Conservation (phyloP, 2,888 invertebrate species). For the Congeria kusceri region DNA sequence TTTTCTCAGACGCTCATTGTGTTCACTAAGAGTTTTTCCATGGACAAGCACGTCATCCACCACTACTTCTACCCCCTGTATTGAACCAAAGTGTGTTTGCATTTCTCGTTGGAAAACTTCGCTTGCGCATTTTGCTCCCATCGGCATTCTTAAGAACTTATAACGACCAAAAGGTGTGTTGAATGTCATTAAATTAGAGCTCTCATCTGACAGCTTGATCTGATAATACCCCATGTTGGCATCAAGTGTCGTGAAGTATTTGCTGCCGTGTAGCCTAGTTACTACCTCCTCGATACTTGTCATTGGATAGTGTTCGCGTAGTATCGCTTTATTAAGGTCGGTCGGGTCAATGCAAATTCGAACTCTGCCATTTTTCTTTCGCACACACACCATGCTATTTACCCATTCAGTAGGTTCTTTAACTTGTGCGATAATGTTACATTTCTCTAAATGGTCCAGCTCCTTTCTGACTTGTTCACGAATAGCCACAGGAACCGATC, state of each 20-base stretch:
- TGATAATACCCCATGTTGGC: slow-evolving; percentile 28
- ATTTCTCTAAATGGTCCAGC: too few species aligned
- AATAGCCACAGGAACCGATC: too few species aligned
- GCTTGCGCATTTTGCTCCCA: slow-evolving; percentile 37
- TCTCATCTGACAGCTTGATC: slow-evolving; percentile 14
- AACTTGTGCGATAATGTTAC: too few species aligned
- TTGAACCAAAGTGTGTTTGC: slow-evolving; percentile 32
- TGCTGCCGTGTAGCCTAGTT: slow-evolving; percentile 46
- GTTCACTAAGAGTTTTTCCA: slow-evolving; percentile 3
- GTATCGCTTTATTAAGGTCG: too few species aligned
- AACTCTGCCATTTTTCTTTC: too few species aligned
- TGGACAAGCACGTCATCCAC: slow-evolving; percentile 5
- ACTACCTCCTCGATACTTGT: slow-evolving; percentile 43
- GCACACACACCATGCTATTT: too few species aligned
- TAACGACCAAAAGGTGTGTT: slow-evolving; percentile 46
- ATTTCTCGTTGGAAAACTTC: slow-evolving; percentile 50
- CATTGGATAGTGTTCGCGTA: too few species aligned
- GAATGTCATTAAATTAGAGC: slow-evolving; percentile 6
- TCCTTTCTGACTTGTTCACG: too few species aligned
- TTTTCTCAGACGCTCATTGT: slow-evolving; percentile 4
- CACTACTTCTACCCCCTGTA: slow-evolving; percentile 45
- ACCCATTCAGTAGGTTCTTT: too few species aligned
- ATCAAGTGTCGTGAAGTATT: slow-evolving; percentile 45
- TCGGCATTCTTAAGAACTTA: slow-evolving; percentile 43
- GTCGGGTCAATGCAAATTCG: too few species aligned